Evolutionary conservation across 1,140 invertebrate genomes (phyloP), one percentile per base, ranked within the genome.

Genomic region (Drosophila setifemur): DNA sequence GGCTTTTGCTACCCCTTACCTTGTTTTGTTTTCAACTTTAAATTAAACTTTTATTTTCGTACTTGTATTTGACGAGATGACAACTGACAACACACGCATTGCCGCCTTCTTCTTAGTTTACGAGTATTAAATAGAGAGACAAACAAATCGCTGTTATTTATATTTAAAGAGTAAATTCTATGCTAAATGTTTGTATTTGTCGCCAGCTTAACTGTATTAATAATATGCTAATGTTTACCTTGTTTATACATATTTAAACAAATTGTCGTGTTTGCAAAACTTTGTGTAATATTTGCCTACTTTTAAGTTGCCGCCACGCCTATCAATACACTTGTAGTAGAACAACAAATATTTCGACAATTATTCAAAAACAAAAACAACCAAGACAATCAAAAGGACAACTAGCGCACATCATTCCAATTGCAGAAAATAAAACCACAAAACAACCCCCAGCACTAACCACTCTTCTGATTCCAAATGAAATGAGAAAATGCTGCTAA

Each of bases 221-320:
- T 85, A 79, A 64, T 66, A 85, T 85, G 79, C 79, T 83, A 83
- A 83, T 83, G 71, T 83, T 85, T 85, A 83, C 69, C 61, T 85
- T 83, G 79, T 82, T 82, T 82, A 83, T 83, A 77, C 53, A 73
- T 60, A 70, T 76, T 67, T 82, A 81, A 77, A 82, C 68, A 60
- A 79, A 73, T 73, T 67, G 68, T 53, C 40, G 42, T 83, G 77
- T 82, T 77, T 82, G 78, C 79, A 85, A 67, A 83, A 85, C 74
- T 58, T 86, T 86, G 79, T 85, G 79, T 85, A 85, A 85, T 85
- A 86, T 86, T 85, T 85, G 81, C 82, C 73, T 86, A 86, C 64
- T 86, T 86, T 64, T 86, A 85, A 85, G 81, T 81, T 87, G 75
- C 71, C 78, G 64, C 63, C 50, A 73, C 68, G 39, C 67, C 73